Evolutionary conservation across 2,888 invertebrate species (phyloP), one percentile per base, ranked within the genome.

Genomic region (Stenoptilia bipunctidactyla): DNA sequence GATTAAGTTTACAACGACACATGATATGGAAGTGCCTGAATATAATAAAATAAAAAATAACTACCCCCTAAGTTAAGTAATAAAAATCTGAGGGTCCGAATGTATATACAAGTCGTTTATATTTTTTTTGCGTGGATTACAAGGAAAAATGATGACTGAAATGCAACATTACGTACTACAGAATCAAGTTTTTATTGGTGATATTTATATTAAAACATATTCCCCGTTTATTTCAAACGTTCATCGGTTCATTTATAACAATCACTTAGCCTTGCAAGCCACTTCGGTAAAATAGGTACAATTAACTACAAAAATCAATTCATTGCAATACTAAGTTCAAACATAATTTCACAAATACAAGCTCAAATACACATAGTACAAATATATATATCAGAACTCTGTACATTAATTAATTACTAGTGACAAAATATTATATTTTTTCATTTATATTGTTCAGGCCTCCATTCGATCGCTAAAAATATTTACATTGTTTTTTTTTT

Each of bases 381-480:
- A 66, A 68, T 65, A 66, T 65, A 61, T 62, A 67, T 65, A 50
- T n/a, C n/a, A 55, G 50, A 67, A 56, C 56, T 65, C 65, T 66
- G 65, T 67, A 66, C 66, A 68, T 52, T 60, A 53, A 68, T 52
- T 60, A 53, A 20, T 20, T 20, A 20, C 20, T 72, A 75, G 82
- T 82, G 80, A 80, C 82, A 64, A 63, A 66, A 58, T 66, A 65
- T 58, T 20, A 30, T 30, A 30, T 30, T 30, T 12, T 37, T 58
- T 60, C 65, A 66, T 61, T 64, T 61, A 58, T 65, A 63, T 65
- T 61, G 60, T 62, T 66, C 76, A 76, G 79, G 76, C 79, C 77
- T 66, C 65, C 73, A 57, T 64, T 69, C 69, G 61, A 67, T 69
- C 65, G 59, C 66, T 68, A 63, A 20, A n/a, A 20, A 20, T 20